phyloP scores from a whole-genome alignment of 2,113 vertebrate species.

The Shinisaurus crocodilurus region DNA sequence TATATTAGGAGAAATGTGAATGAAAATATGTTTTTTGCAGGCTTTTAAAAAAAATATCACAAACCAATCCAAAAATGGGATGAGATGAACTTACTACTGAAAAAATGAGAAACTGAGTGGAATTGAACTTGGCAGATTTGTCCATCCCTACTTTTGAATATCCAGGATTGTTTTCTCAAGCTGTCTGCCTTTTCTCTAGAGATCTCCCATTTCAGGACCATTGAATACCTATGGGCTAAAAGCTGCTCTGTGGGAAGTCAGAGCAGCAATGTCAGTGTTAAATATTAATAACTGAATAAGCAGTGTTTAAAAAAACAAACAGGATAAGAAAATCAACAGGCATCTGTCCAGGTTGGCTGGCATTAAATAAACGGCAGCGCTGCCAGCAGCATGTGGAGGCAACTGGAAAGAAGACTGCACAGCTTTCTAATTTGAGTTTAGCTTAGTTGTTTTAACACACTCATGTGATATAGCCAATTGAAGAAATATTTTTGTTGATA shows the following conservation, averaged over 20 bases:
- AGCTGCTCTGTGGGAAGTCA: constrained; percentile 18
- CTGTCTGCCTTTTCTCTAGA: constrained; percentile 1
- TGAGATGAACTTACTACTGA: too few species aligned
- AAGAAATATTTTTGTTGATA: neutral
- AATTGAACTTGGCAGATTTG: too few species aligned
- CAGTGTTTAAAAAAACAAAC: constrained; percentile 21
- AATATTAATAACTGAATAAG: constrained; percentile 34
- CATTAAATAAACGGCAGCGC: constrained; percentile 24
- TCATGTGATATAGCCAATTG: neutral
- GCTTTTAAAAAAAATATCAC: too few species aligned
- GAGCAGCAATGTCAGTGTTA: constrained; percentile 21
- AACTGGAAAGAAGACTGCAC: neutral
- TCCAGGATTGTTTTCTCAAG: neutral
- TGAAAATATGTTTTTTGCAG: too few species aligned
- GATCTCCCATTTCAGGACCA: neutral
- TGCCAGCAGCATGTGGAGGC: constrained; percentile 4
- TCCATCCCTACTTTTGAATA: neutral
- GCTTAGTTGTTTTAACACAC: constrained; percentile 1
- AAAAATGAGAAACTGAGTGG: too few species aligned
- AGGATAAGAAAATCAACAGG: constrained; percentile 24
- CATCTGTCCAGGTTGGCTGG: constrained; percentile 17
- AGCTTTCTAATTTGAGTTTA: neutral
- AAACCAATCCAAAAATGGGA: too few species aligned
- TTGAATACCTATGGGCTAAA: constrained; percentile 22
- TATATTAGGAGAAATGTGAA: too few species aligned